A percentile compares a stretch with the other conserved stretches of the same genome.
Evolutionary conservation across 2,113 vertebrate genomes (phyloP).

Genomic region (Danionella cerebrum): DNA sequence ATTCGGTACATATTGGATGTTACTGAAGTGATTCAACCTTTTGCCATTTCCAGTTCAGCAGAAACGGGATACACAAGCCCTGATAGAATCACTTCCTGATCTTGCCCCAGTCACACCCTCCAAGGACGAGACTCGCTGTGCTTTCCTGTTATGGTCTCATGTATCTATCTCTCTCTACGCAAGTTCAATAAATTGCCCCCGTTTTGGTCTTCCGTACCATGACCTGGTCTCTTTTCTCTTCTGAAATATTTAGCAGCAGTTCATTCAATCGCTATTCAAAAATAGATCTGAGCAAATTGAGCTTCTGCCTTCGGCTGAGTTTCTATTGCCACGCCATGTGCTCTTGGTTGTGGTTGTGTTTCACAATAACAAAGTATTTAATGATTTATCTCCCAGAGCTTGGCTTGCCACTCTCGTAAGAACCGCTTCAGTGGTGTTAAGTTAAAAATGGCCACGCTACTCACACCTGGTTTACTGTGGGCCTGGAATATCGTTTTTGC

Average conservation of each 20-base stretch:
- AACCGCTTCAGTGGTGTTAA: not conserved
- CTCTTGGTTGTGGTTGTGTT: slow-evolving; percentile 30
- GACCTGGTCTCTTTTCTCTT: slow-evolving; percentile 37
- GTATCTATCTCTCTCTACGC: slow-evolving; percentile 30
- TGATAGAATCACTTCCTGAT: slow-evolving; percentile 33
- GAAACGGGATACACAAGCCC: slow-evolving; percentile 38
- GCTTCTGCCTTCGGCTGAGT: slow-evolving; percentile 30
- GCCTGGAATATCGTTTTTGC: not conserved
- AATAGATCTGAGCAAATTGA: slow-evolving; percentile 42
- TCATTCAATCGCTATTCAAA: slow-evolving; percentile 46
- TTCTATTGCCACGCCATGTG: not conserved
- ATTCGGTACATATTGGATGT: slow-evolving; percentile 19
- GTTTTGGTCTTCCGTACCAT: slow-evolving; percentile 30
- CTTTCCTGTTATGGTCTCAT: slow-evolving; percentile 45
- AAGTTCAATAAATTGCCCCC: slow-evolving; percentile 39
- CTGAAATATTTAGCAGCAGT: slow-evolving; percentile 46
- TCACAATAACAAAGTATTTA: slow-evolving; percentile 42
- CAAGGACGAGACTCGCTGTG: slow-evolving; percentile 37
- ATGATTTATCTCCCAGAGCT: slow-evolving; percentile 33
- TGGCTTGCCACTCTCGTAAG: not conserved
- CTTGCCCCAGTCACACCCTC: not conserved
- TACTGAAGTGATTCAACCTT: slow-evolving; percentile 32
- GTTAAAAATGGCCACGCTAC: not conserved
- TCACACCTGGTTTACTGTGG: slow-evolving; percentile 20
- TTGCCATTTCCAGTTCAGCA: slow-evolving; percentile 39